phyloP scores from a whole-genome alignment of 2,113 vertebrate genomes.

The Leuciscus idus region DNA sequence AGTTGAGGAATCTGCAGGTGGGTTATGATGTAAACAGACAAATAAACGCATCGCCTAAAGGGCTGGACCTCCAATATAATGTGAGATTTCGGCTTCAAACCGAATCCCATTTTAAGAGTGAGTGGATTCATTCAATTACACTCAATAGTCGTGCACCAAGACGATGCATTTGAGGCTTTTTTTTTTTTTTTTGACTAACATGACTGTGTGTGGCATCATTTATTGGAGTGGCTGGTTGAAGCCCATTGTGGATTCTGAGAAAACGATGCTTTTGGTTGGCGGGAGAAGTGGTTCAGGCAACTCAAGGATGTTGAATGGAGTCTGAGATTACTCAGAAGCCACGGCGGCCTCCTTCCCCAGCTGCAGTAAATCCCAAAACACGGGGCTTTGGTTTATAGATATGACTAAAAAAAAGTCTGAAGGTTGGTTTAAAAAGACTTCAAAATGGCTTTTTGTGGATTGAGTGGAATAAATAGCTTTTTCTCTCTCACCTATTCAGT shows the following conservation, averaged over 20 bases:
- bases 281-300: constrained; percentile 49
- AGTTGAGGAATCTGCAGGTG: not conserved
- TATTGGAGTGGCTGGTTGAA: constrained; percentile 56
- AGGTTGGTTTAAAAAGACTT: not conserved
- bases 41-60: not conserved
- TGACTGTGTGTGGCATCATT: constrained; percentile 63
- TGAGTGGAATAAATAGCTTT: not conserved
- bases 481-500: not conserved
- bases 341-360: not conserved
- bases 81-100: not conserved
- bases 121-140: not conserved
- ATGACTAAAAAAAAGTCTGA: not conserved
- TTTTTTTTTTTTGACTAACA: constrained; percentile 50
- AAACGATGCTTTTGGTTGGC: constrained; percentile 51
- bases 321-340: not conserved
- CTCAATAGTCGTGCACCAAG: constrained; percentile 32
- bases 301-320: constrained; percentile 62
- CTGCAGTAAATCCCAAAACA: not conserved
- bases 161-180: constrained; percentile 54
- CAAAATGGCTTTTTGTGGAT: not conserved
- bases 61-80: not conserved
- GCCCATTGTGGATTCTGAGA: constrained; percentile 62
- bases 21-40: not conserved
- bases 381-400: not conserved
- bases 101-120: not conserved